These are phyloP conservation scores for Pipa parva DNA, from an alignment of 2,113 vertebrate species.

Conservation along the genomic window DNA sequence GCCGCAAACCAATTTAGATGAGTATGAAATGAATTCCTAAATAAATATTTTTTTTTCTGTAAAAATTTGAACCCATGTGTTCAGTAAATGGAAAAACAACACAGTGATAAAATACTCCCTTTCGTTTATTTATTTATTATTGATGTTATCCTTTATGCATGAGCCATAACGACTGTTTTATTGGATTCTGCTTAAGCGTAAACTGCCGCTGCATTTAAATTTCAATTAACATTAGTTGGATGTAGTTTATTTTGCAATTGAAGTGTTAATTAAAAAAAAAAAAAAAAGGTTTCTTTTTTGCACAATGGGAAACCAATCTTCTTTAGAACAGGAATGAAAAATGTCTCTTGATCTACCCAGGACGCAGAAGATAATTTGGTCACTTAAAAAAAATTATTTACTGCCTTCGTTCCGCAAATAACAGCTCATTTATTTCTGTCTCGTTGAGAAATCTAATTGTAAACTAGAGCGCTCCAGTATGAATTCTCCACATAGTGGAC, in stretches of 20 bases:
- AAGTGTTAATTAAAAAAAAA: constrained; percentile 43
- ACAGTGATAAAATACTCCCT: too few species aligned
- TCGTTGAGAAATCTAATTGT: background rate
- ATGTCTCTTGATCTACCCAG: constrained; percentile 22
- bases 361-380: constrained; percentile 29
- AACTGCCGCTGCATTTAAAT: constrained; percentile 22
- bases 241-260: constrained; percentile 28
- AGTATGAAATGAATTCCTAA: too few species aligned
- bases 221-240: constrained; percentile 37
- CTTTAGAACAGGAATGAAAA: constrained; percentile 26
- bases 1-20: too few species aligned
- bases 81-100: too few species aligned
- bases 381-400: constrained; percentile 31
- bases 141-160: too few species aligned
- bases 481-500: background rate
- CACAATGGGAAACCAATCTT: constrained; percentile 19
- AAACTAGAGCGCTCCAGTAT: background rate
- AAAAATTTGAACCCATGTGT: too few species aligned
- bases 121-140: too few species aligned
- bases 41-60: too few species aligned
- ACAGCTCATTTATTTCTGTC: constrained; percentile 3
- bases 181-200: constrained; percentile 1
- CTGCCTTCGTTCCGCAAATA: constrained; percentile 26
- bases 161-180: constrained; percentile 7
- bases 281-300: constrained; percentile 40